These are phyloP conservation scores for Mythimna loreyi DNA, from an alignment of 2,888 invertebrate genomes.

Conservation along the genomic window DNA sequence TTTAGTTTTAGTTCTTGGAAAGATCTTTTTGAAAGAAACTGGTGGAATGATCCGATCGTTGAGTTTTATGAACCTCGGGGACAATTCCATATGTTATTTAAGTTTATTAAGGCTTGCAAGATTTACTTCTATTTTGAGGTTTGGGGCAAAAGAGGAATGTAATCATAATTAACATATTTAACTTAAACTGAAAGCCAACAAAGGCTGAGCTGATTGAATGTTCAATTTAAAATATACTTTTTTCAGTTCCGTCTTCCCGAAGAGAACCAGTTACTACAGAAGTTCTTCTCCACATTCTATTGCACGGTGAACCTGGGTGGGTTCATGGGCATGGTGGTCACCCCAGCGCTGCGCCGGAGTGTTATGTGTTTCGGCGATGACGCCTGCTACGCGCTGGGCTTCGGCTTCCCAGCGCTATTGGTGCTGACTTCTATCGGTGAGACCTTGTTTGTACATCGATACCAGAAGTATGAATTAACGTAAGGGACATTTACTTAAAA, in stretches of 20 bases:
- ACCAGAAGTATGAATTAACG: too few relatives aligned
- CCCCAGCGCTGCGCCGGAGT: slow-evolving; percentile 93
- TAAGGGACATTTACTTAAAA: too few relatives aligned
- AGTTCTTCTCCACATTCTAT: slow-evolving; percentile 96
- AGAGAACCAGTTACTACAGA: slow-evolving; percentile 92
- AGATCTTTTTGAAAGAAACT: neutral
- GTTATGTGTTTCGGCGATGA: slow-evolving; percentile 93
- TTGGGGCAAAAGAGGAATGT: neutral
- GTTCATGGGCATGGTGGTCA: slow-evolving; percentile 92
- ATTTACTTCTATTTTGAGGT: neutral
- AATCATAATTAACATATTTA: too few relatives aligned
- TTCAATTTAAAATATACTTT: neutral
- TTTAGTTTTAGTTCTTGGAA: neutral
- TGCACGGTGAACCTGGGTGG: slow-evolving; percentile 94
- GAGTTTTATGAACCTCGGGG: neutral
- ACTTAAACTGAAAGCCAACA: neutral
- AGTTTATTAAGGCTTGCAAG: neutral
- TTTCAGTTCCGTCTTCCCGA: slow-evolving; percentile 92
- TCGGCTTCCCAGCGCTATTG: slow-evolving; percentile 94
- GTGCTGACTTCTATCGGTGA: slow-evolving; percentile 93
- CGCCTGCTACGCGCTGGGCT: slow-evolving; percentile 94
- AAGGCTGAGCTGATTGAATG: too few relatives aligned
- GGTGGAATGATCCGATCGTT: neutral
- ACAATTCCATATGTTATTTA: neutral
- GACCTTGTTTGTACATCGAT: slow-evolving; percentile 14